Evolutionary conservation across 1,140 invertebrate species (phyloP).

Genomic region (Capitella teleta): DNA sequence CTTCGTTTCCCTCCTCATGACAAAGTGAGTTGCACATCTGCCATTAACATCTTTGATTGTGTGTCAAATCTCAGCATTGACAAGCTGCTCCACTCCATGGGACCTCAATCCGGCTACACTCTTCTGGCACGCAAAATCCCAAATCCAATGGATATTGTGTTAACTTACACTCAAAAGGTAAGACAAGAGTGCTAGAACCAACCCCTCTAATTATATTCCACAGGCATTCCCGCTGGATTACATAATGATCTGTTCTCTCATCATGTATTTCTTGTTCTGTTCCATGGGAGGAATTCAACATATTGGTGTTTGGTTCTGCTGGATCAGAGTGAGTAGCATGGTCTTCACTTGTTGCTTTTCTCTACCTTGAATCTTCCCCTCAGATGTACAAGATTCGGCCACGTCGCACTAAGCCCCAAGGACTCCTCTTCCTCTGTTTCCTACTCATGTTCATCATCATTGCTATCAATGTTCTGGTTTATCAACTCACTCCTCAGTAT

Average conservation of each 20-base stretch:
- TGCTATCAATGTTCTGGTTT: constrained; percentile 42
- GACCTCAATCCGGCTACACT: constrained; percentile 39
- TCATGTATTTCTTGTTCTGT: constrained; percentile 41
- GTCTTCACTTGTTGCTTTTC: not conserved
- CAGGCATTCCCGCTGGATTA: constrained; percentile 45
- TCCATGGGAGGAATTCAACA: constrained; percentile 42
- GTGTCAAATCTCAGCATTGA: constrained; percentile 37
- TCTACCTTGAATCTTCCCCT: not conserved
- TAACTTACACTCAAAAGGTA: constrained; percentile 39
- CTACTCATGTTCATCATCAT: constrained; percentile 42
- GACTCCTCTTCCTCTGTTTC: constrained; percentile 40
- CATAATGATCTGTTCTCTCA: constrained; percentile 35
- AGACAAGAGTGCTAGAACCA: not conserved
- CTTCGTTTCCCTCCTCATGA: constrained; percentile 42
- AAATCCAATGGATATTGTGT: constrained; percentile 42
- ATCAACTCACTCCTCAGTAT: constrained; percentile 43
- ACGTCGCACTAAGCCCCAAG: constrained; percentile 39
- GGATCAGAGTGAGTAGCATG: constrained; percentile 30
- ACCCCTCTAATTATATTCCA: no score
- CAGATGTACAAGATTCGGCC: constrained; percentile 42
- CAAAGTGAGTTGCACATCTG: constrained; percentile 32
- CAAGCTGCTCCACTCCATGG: constrained; percentile 41
- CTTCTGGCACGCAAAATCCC: constrained; percentile 33
- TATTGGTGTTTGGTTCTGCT: constrained; percentile 44
- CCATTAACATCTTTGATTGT: not conserved